These are phyloP conservation scores for Muricea muricata DNA, from an alignment of 92 coral and sea anemone species.

Conservation along the genomic window DNA sequence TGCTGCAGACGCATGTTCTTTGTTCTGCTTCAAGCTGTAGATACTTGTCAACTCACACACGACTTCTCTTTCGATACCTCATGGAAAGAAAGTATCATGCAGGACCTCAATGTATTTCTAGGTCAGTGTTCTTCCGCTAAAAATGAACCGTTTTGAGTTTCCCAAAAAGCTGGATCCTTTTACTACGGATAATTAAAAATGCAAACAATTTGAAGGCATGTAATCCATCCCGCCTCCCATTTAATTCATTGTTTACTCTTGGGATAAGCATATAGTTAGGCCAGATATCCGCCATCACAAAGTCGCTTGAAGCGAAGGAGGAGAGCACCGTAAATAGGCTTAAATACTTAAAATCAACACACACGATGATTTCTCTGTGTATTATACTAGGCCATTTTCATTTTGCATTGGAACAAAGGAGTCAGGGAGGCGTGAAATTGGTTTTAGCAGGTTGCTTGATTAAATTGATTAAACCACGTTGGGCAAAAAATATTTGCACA, in stretches of 20 bases:
- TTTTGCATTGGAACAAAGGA: slow-evolving; percentile 7
- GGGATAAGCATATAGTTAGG: slow-evolving; percentile 20
- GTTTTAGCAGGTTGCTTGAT: background rate
- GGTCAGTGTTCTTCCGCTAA: too few species aligned
- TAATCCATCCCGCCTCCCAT: slow-evolving; percentile 19
- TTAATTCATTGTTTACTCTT: slow-evolving; percentile 42
- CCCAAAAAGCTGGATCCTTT: background rate
- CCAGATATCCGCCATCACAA: slow-evolving; percentile 1
- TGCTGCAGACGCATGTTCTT: background rate
- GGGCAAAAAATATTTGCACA: background rate
- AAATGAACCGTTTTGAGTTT: background rate
- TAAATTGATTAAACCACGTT: background rate
- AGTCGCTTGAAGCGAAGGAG: slow-evolving; percentile 15
- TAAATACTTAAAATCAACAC: slow-evolving; percentile 32
- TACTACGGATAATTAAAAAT: background rate
- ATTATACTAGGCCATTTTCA: background rate
- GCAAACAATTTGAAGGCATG: background rate
- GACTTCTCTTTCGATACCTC: too few species aligned
- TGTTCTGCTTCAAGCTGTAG: too few species aligned
- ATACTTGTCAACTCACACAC: background rate
- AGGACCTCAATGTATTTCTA: too few species aligned
- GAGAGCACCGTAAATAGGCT: background rate
- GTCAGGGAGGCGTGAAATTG: slow-evolving; percentile 37
- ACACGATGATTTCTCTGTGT: background rate
- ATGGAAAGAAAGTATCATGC: too few species aligned